Percentiles rank a stretch among this genome's conserved stretches.
These are phyloP conservation scores for Ischnura elegans DNA, from an alignment of 2,888 invertebrate genomes.

Conservation along the genomic window DNA sequence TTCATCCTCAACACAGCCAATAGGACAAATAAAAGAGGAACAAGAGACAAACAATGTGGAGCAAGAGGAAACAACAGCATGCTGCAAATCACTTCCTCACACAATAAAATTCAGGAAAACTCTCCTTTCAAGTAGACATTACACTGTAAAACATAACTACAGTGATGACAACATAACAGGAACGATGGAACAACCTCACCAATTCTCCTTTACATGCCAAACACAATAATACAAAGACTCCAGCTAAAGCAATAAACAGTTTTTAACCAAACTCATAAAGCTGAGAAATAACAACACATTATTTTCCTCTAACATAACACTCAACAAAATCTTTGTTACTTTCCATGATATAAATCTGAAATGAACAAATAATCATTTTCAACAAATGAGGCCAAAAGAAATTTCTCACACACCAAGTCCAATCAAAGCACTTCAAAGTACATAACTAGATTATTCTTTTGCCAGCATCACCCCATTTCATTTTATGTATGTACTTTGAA, in stretches of 20 bases:
- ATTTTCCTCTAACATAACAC: not conserved
- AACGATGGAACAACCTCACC: not conserved
- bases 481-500: too few relatives aligned
- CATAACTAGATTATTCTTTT: too few relatives aligned
- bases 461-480: too few relatives aligned
- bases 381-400: too few relatives aligned
- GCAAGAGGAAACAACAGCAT: not conserved
- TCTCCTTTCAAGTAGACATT: not conserved
- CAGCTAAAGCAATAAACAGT: not conserved
- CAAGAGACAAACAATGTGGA: not conserved
- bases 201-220: not conserved
- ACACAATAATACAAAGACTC: not conserved
- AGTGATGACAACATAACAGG: not conserved
- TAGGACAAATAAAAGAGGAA: not conserved
- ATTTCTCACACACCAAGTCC: too few relatives aligned
- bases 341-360: too few relatives aligned
- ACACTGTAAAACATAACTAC: not conserved
- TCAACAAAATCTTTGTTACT: too few relatives aligned
- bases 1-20: slow-evolving; percentile 5
- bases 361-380: too few relatives aligned
- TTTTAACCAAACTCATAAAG: not conserved
- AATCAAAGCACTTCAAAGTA: too few relatives aligned
- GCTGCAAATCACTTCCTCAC: not conserved
- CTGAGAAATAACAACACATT: not conserved
- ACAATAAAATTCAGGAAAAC: not conserved